Evolutionary conservation across 2,113 vertebrate species (phyloP).

Genomic region (Nothobranchius furzeri): DNA sequence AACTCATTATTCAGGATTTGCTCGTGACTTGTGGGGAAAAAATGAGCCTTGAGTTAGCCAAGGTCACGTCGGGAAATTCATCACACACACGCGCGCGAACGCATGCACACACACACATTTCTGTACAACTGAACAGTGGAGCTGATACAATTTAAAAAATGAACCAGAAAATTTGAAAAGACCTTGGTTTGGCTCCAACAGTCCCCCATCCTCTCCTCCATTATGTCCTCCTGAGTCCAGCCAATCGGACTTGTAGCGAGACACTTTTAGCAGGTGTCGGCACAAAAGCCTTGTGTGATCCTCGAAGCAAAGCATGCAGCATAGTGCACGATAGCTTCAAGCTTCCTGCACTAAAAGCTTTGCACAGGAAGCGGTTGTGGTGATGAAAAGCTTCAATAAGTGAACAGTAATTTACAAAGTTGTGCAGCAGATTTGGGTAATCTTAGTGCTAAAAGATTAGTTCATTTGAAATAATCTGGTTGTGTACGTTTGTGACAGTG

Average conservation of each 20-base stretch:
- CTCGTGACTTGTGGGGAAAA: conserved; percentile 48
- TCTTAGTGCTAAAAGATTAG: too few relatives aligned
- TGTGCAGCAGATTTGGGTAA: background rate
- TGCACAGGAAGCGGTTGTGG: conserved; percentile 72
- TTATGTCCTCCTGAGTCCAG: conserved; percentile 51
- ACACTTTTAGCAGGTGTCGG: background rate
- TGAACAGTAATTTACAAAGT: background rate
- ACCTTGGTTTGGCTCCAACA: conserved; percentile 79
- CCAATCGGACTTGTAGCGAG: background rate
- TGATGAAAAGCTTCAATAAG: background rate
- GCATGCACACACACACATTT: background rate
- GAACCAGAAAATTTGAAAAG: background rate
- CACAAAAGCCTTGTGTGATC: background rate
- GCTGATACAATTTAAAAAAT: background rate
- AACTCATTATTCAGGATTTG: conserved; percentile 42
- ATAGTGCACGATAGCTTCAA: background rate
- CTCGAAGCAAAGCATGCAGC: background rate
- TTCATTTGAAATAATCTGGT: too few relatives aligned
- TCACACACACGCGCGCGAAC: conserved; percentile 15
- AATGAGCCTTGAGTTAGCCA: conserved; percentile 40
- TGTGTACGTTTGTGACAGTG: background rate
- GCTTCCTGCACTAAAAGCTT: conserved; percentile 20
- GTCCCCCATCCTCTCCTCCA: conserved; percentile 78
- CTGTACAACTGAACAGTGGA: background rate
- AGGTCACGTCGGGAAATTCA: conserved; percentile 28